Evolutionary conservation across 2,888 invertebrate species (phyloP).

Genomic region (Limnephilus auricula): DNA sequence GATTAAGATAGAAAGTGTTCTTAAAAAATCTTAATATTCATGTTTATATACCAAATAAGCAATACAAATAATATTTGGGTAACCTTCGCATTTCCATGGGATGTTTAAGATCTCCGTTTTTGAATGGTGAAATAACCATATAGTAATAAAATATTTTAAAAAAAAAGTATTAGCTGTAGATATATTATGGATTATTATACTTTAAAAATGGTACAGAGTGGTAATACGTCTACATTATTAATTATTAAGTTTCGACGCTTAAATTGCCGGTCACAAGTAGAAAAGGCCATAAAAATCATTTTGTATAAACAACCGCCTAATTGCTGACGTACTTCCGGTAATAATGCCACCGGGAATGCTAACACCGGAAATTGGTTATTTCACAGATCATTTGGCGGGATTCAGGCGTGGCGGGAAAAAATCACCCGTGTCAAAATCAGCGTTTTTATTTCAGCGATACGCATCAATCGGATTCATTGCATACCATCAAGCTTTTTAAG

Average conservation of each 20-base stretch:
- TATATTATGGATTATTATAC: too few relatives aligned
- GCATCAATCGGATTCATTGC: neutral
- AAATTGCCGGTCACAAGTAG: neutral
- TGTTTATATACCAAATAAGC: too few relatives aligned
- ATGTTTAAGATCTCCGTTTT: neutral
- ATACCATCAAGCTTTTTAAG: neutral
- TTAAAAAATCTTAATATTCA: too few relatives aligned
- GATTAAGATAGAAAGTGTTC: too few relatives aligned
- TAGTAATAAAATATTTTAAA: neutral
- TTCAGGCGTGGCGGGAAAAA: slow-evolving; percentile 46
- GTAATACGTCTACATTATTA: neutral
- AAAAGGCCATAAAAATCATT: neutral
- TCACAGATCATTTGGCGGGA: slow-evolving; percentile 57
- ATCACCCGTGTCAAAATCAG: slow-evolving; percentile 10
- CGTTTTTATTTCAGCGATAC: slow-evolving; percentile 7
- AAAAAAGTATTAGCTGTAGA: too few relatives aligned
- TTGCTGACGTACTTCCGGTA: slow-evolving; percentile 44
- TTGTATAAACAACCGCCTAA: slow-evolving; percentile 11
- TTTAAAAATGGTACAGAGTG: neutral
- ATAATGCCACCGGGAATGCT: slow-evolving; percentile 13
- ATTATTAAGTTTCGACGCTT: neutral
- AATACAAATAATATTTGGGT: too few relatives aligned
- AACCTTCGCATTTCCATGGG: too few relatives aligned
- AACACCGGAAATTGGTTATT: slow-evolving; percentile 57
- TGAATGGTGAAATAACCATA: neutral